Evolutionary conservation across 2,113 vertebrate species (phyloP).

Genomic region (Aegithalos caudatus): DNA sequence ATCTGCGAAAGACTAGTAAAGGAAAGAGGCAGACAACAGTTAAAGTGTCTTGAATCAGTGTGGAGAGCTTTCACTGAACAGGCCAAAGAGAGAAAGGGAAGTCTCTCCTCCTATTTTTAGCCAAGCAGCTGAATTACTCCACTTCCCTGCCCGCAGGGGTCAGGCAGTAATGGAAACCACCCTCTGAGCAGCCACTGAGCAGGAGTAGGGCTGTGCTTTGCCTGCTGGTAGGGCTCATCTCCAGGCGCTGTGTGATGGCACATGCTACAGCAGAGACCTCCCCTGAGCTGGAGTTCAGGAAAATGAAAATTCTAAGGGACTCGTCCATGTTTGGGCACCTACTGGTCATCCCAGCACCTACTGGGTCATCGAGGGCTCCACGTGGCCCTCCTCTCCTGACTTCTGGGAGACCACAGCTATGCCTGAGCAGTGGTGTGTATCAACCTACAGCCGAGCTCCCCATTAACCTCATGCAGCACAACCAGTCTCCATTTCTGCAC

Average conservation of each 20-base stretch:
- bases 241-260: rapidly evolving
- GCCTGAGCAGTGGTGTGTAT: rapidly evolving
- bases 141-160: not conserved
- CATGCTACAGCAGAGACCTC: not conserved
- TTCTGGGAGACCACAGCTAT: not conserved
- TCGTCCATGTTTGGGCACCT: rapidly evolving
- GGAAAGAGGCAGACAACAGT: not conserved
- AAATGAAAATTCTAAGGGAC: not conserved
- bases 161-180: not conserved
- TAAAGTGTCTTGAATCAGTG: not conserved
- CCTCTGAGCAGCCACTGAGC: not conserved
- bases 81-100: not conserved
- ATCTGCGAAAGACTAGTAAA: not conserved
- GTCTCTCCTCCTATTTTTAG: conserved; percentile 22
- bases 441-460: rapidly evolving
- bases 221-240: not conserved
- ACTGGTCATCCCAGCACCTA: not conserved
- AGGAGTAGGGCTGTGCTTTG: not conserved
- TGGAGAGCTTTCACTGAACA: not conserved
- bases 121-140: not conserved
- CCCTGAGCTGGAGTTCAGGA: not conserved
- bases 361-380: rapidly evolving
- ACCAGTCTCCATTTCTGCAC: not conserved
- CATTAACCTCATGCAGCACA: rapidly evolving
- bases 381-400: not conserved